These are phyloP conservation scores for Charadrius vociferus DNA, from an alignment of 2,113 vertebrate species.

Conservation along the genomic window DNA sequence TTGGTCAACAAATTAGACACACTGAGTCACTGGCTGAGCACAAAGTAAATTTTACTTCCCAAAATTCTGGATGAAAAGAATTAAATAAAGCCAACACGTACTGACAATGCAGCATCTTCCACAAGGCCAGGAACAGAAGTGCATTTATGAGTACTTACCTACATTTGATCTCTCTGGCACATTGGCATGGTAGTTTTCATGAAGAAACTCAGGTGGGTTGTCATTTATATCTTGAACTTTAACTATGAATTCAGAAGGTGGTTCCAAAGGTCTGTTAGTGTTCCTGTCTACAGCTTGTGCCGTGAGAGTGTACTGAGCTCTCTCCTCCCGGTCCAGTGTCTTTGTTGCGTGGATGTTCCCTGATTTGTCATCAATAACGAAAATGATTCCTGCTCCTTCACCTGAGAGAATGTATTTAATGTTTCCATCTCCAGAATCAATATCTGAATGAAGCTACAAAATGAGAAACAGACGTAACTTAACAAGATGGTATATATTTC, in stretches of 20 bases:
- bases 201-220: constrained; percentile 94
- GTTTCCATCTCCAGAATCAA: constrained; percentile 92
- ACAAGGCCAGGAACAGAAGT: not conserved
- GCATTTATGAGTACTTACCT: constrained; percentile 79
- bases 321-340: constrained; percentile 95
- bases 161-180: constrained; percentile 99
- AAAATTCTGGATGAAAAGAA: not conserved
- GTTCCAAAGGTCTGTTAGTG: constrained; percentile 93
- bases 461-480: constrained; percentile 29
- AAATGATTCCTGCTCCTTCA: constrained; percentile 97
- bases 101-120: not conserved
- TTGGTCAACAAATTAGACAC: not conserved
- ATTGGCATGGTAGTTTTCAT: constrained; percentile 93
- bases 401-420: constrained; percentile 99
- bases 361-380: constrained; percentile 98
- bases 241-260: constrained; percentile 96
- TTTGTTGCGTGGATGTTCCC: constrained; percentile 99
- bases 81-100: not conserved
- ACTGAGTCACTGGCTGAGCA: not conserved
- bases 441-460: constrained; percentile 94
- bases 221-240: constrained; percentile 99
- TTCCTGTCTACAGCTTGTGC: constrained; percentile 94
- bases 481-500: not conserved
- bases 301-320: constrained; percentile 95
- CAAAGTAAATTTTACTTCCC: not conserved